These are phyloP conservation scores for Pasiphila rectangulata DNA, from an alignment of 2,888 invertebrate genomes.

Conservation along the genomic window DNA sequence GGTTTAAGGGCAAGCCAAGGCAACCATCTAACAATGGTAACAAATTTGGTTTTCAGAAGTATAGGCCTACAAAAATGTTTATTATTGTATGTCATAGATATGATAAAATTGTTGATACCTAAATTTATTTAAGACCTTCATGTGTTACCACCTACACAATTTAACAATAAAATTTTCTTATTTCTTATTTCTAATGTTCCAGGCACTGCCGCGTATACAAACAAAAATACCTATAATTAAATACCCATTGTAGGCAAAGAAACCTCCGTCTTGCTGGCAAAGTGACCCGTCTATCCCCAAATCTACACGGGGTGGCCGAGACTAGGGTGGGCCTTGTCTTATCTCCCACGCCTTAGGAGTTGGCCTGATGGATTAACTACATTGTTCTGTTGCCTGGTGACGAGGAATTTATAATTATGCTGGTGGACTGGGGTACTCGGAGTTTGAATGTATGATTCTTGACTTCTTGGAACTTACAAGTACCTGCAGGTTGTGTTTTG, in stretches of 20 bases:
- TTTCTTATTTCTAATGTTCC: too few relatives aligned
- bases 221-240: too few relatives aligned
- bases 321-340: constrained; percentile 75
- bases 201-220: too few relatives aligned
- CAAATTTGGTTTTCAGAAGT: too few relatives aligned
- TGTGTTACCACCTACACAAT: too few relatives aligned
- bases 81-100: too few relatives aligned
- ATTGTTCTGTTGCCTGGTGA: constrained; percentile 76
- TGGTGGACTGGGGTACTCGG: constrained; percentile 44
- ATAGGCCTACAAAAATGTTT: too few relatives aligned
- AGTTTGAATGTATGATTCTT: constrained; percentile 28
- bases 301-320: constrained; percentile 63
- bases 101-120: too few relatives aligned
- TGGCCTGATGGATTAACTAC: constrained; percentile 79
- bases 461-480: background rate
- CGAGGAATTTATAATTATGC: constrained; percentile 78
- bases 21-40: too few relatives aligned
- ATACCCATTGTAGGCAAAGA: constrained; percentile 3
- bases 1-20: too few relatives aligned
- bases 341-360: constrained; percentile 77
- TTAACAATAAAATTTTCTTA: too few relatives aligned
- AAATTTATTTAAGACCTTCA: too few relatives aligned
- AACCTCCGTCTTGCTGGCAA: background rate
- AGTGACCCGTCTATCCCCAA: constrained; percentile 23
- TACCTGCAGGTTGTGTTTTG: background rate